A percentile compares a stretch with the other conserved stretches of the same genome.
phyloP scores from a whole-genome alignment of 2,888 invertebrate species.

The Hermodice carunculata region DNA sequence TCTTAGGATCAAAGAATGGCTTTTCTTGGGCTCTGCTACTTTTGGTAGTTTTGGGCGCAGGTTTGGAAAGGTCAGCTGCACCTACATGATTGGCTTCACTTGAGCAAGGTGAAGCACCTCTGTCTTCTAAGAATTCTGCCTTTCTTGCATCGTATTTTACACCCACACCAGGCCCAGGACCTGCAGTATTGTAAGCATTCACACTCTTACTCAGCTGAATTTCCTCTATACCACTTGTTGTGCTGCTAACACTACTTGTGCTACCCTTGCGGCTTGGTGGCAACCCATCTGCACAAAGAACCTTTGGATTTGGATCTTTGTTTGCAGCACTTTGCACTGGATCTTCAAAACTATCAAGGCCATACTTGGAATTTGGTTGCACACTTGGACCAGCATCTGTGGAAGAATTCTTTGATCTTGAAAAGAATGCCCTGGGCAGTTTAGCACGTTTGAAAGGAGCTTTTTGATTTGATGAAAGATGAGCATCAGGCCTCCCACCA shows the following conservation, averaged over 20 bases:
- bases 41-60: too few relatives aligned
- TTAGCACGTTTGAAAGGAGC: neutral
- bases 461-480: neutral
- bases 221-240: conserved; percentile 55
- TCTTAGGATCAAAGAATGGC: conserved; percentile 16
- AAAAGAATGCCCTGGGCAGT: conserved; percentile 31
- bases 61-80: too few relatives aligned
- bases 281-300: conserved; percentile 31
- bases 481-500: conserved; percentile 25
- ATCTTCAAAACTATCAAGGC: conserved; percentile 60
- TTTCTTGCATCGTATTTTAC: too few relatives aligned
- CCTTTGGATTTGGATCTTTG: neutral
- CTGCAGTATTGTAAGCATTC: too few relatives aligned
- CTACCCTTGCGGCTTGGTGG: conserved; percentile 50
- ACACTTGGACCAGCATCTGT: neutral
- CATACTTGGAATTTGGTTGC: conserved; percentile 60
- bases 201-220: too few relatives aligned
- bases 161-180: too few relatives aligned
- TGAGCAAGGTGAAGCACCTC: too few relatives aligned
- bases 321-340: conserved; percentile 23
- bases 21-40: neutral
- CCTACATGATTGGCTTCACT: too few relatives aligned
- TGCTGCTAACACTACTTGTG: conserved; percentile 53
- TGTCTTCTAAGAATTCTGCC: too few relatives aligned
- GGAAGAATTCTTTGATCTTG: neutral